These are phyloP conservation scores for Pseudonaja textilis DNA, from an alignment of 2,113 vertebrate genomes.

Conservation along the genomic window DNA sequence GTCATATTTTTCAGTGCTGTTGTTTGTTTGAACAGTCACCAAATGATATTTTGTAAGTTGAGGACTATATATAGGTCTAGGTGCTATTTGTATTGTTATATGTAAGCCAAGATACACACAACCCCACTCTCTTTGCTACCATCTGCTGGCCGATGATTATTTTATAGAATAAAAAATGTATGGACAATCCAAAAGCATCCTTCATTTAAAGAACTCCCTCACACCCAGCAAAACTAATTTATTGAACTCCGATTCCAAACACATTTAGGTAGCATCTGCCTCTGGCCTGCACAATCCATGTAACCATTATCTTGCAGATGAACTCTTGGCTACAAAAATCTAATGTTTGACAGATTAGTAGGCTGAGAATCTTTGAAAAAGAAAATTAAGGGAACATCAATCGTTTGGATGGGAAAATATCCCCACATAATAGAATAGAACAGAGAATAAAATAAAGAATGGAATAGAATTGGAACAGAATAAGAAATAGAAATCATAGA, in stretches of 20 bases:
- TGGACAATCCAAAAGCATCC: background rate
- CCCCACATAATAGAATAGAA: no score
- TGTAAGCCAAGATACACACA: background rate
- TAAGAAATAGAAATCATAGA: no score
- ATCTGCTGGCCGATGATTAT: background rate
- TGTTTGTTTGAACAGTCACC: no score
- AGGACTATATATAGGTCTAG: no score
- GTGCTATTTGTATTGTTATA: background rate
- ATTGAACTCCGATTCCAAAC: background rate
- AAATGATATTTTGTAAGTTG: no score
- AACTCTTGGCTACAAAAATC: background rate
- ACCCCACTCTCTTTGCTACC: background rate
- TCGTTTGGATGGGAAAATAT: background rate
- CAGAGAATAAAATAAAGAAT: no score
- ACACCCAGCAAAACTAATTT: background rate
- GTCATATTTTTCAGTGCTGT: no score
- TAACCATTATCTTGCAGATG: background rate
- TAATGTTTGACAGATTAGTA: background rate
- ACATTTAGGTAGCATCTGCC: background rate
- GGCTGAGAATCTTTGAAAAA: background rate
- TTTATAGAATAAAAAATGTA: background rate
- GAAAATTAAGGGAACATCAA: background rate
- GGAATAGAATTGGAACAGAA: no score
- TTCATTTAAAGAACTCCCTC: background rate
- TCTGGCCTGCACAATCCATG: background rate